Evolutionary conservation across 2,888 invertebrate species (phyloP).

Genomic region (Xestobium rufovillosum): DNA sequence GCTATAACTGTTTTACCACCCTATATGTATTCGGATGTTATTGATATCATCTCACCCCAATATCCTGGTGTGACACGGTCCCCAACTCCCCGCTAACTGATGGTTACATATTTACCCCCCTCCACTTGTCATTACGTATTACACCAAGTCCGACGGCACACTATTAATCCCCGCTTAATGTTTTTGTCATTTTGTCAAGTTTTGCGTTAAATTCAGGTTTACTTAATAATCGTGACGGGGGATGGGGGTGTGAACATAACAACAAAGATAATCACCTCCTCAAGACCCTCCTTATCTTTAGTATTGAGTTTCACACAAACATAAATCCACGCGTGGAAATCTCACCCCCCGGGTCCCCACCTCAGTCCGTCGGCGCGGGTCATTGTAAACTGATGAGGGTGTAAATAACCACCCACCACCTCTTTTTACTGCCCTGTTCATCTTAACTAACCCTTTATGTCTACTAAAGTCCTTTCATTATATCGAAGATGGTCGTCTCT

Average conservation of each 20-base stretch:
- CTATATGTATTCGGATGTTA: slow-evolving; percentile 32
- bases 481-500: slow-evolving; percentile 36
- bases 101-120: slow-evolving; percentile 2
- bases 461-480: slow-evolving; percentile 40
- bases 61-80: neutral
- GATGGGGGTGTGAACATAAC: slow-evolving; percentile 8
- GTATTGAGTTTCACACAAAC: slow-evolving; percentile 35
- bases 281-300: slow-evolving; percentile 24
- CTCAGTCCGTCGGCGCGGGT: slow-evolving; percentile 39
- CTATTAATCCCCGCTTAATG: slow-evolving; percentile 21
- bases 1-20: slow-evolving; percentile 34
- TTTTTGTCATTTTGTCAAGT: slow-evolving; percentile 14
- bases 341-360: slow-evolving; percentile 22
- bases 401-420: slow-evolving; percentile 49
- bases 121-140: too few relatives aligned
- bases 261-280: too few relatives aligned
- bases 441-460: slow-evolving; percentile 39
- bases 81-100: neutral
- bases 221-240: too few relatives aligned
- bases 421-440: slow-evolving; percentile 36
- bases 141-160: slow-evolving; percentile 21
- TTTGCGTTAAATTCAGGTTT: too few relatives aligned
- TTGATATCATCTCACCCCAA: slow-evolving; percentile 26
- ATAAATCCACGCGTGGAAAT: slow-evolving; percentile 28
- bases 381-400: slow-evolving; percentile 63